Percentiles rank a stretch among this genome's conserved stretches.
Conservation (phyloP, 2,797 vertebrate genomes). For the Lutjanus argentimaculatus region DNA sequence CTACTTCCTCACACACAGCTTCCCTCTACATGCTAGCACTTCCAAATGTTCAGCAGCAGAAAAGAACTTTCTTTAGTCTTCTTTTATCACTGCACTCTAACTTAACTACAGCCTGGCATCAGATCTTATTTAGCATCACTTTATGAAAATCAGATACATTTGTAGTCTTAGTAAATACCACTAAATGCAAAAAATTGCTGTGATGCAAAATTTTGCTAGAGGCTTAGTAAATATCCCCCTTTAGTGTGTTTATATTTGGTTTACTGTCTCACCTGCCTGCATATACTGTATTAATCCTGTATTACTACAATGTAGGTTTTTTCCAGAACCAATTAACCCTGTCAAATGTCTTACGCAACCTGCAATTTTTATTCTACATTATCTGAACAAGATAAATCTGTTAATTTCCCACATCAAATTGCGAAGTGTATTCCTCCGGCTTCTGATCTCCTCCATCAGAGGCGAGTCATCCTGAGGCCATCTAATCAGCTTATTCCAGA, state of each 20-base stretch:
- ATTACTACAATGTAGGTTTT: background rate
- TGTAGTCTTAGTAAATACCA: background rate
- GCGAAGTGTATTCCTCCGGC: background rate
- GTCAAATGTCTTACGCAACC: background rate
- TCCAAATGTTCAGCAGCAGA: background rate
- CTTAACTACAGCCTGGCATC: background rate
- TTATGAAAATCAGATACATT: background rate
- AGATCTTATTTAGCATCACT: background rate
- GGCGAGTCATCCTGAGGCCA: conserved; percentile 5
- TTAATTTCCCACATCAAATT: background rate
- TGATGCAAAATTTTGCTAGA: background rate
- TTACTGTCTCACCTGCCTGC: background rate
- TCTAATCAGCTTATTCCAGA: conserved; percentile 61
- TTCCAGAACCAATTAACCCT: background rate
- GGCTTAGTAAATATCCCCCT: background rate
- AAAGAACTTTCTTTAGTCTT: background rate
- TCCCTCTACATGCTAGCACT: background rate
- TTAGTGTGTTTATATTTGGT: background rate
- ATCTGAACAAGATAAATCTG: background rate
- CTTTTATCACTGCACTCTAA: background rate
- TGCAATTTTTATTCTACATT: background rate
- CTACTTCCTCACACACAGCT: background rate
- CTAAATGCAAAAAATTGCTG: background rate
- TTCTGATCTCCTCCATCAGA: conserved; percentile 7
- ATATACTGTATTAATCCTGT: background rate